phyloP scores from a whole-genome alignment of 2,888 invertebrate species.

The Brachyptera putata region DNA sequence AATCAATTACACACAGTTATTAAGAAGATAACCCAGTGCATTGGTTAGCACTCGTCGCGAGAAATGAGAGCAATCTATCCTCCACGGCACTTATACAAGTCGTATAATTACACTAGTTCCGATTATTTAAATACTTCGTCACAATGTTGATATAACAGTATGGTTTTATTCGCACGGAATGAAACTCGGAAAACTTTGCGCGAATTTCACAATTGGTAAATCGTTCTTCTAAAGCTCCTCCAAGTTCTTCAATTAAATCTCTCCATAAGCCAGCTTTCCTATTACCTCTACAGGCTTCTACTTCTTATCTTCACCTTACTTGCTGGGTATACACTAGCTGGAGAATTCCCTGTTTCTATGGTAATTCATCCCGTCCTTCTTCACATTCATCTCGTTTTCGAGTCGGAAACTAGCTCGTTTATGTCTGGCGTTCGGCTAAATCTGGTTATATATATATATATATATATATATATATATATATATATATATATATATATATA shows the following conservation, averaged over 20 bases:
- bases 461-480: too few relatives aligned
- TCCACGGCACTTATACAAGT: background rate
- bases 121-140: background rate
- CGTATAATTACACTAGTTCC: background rate
- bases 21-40: background rate
- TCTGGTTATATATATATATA: too few relatives aligned
- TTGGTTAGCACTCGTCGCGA: background rate
- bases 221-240: conserved; percentile 11
- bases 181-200: background rate
- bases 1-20: background rate
- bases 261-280: conserved; percentile 18
- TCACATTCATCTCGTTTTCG: conserved; percentile 8
- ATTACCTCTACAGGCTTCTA: conserved; percentile 8
- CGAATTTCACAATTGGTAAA: conserved; percentile 16
- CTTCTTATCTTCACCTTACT: conserved; percentile 20
- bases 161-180: background rate
- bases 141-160: background rate
- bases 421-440: too few relatives aligned
- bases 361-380: conserved; percentile 26
- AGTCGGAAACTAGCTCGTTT: background rate
- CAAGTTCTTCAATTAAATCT: conserved; percentile 22
- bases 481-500: too few relatives aligned
- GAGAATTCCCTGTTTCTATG: conserved; percentile 28
- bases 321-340: conserved; percentile 5
- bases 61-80: background rate